A percentile compares a stretch with the other conserved stretches of the same genome.
phyloP scores from a whole-genome alignment of 1,140 invertebrate species.

The Zaprionus gabonicus region DNA sequence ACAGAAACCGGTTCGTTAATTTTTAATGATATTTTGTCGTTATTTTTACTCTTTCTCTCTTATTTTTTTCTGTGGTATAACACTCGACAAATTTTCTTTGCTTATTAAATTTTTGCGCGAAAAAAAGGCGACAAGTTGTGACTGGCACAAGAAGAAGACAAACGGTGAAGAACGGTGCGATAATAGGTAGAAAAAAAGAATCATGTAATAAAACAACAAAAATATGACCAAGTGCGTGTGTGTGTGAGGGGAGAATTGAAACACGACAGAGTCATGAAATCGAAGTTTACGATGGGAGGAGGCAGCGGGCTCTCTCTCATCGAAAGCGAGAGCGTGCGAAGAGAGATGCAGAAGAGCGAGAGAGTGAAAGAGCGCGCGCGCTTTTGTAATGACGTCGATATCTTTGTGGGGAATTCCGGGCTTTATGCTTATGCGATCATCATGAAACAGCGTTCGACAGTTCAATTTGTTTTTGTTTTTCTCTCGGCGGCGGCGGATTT shows the following conservation, averaged over 20 bases:
- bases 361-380: conserved; percentile 28
- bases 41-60: conserved; percentile 20
- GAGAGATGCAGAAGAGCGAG: conserved; percentile 13
- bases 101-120: conserved; percentile 61
- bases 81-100: conserved; percentile 40
- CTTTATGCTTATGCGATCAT: conserved; percentile 83
- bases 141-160: conserved; percentile 9
- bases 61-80: background rate
- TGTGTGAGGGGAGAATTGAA: conserved; percentile 29
- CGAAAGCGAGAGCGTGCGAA: conserved; percentile 64
- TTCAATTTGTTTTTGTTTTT: conserved; percentile 55
- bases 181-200: conserved; percentile 40
- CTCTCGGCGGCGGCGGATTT: conserved; percentile 62
- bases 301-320: conserved; percentile 17
- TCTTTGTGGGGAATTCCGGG: conserved; percentile 75
- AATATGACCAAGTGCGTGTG: background rate
- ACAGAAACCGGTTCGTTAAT: conserved; percentile 61
- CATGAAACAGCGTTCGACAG: conserved; percentile 16
- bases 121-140: conserved; percentile 11
- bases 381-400: conserved; percentile 71
- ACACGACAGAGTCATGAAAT: conserved; percentile 56
- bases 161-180: conserved; percentile 46
- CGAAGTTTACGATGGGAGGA: conserved; percentile 33
- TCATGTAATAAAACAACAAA: conserved; percentile 31
- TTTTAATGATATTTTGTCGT: conserved; percentile 35